Evolutionary conservation across 2,113 vertebrate genomes (phyloP).

Genomic region (Notarius lentiginosus): DNA sequence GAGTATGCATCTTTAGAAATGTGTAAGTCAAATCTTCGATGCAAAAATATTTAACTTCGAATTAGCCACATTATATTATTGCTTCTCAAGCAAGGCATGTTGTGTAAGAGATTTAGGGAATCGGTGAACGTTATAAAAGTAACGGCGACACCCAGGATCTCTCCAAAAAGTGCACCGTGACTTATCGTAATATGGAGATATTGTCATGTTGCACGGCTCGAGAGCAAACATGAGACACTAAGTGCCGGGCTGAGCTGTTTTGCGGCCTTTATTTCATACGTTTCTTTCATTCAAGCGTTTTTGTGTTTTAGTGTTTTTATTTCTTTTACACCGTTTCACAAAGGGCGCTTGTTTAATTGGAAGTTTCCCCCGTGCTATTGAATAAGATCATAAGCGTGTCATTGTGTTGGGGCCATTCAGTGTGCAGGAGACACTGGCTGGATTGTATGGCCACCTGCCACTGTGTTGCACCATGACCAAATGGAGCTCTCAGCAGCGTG

Average conservation of each 20-base stretch:
- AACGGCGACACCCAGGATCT: background rate
- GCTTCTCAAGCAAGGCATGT: too few relatives aligned
- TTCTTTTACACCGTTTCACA: conserved; percentile 8
- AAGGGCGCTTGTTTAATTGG: conserved; percentile 44
- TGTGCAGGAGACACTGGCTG: conserved; percentile 52
- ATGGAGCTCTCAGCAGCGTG: conserved; percentile 46
- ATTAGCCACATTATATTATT: background rate
- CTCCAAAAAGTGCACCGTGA: background rate
- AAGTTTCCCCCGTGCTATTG: conserved; percentile 31
- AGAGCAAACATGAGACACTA: background rate
- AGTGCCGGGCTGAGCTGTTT: background rate
- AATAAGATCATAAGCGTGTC: conserved; percentile 50
- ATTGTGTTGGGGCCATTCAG: conserved; percentile 51
- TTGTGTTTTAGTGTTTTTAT: background rate
- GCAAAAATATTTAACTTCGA: background rate
- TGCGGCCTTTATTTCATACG: background rate
- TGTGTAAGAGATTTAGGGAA: background rate
- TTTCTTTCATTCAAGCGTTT: background rate
- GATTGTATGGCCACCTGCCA: conserved; percentile 58
- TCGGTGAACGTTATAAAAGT: background rate
- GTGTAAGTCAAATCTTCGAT: background rate
- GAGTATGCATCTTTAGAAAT: too few relatives aligned
- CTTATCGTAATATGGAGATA: too few relatives aligned
- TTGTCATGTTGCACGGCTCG: background rate
- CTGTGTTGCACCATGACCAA: conserved; percentile 55